Percentiles rank a stretch among this genome's conserved stretches.
phyloP scores from a whole-genome alignment of 1,140 invertebrate genomes.

The Oreohelix idahoensis region DNA sequence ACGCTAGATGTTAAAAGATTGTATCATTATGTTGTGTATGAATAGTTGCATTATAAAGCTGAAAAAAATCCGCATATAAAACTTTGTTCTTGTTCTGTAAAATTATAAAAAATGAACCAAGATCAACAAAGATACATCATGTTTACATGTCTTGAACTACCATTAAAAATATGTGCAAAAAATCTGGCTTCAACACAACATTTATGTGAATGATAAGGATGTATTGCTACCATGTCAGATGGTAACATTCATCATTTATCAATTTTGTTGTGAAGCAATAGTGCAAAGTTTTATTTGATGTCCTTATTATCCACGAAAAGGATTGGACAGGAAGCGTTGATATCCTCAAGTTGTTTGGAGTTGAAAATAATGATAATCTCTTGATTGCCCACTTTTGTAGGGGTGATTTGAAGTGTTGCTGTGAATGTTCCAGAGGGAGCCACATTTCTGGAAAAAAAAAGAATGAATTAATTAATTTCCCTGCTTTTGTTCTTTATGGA shows the following conservation, averaged over 20 bases:
- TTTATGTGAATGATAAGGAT: not conserved
- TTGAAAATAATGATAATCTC: constrained; percentile 28
- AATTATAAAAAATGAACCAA: no score
- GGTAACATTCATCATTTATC: not conserved
- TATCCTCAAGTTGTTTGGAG: constrained; percentile 36
- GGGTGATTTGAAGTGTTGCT: constrained; percentile 9
- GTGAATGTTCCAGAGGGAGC: constrained; percentile 24
- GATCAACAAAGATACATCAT: not conserved
- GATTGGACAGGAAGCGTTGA: constrained; percentile 20
- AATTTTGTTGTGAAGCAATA: no score
- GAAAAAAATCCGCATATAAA: no score
- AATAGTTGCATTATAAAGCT: no score
- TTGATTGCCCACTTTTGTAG: constrained; percentile 14
- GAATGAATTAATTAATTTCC: no score
- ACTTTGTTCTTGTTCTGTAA: no score
- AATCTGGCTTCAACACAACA: not conserved
- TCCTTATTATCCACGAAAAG: not conserved
- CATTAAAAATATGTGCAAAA: not conserved
- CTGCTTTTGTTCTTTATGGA: no score
- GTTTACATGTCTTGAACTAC: not conserved
- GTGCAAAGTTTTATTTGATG: not conserved
- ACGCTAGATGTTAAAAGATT: no score
- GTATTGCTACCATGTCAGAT: not conserved
- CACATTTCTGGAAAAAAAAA: constrained; percentile 26
- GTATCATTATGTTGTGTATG: no score